Percentiles rank a stretch among this genome's conserved stretches.
These are phyloP conservation scores for Montipora foliosa DNA, from an alignment of 64 coral and sea anemone genomes.

Conservation along the genomic window DNA sequence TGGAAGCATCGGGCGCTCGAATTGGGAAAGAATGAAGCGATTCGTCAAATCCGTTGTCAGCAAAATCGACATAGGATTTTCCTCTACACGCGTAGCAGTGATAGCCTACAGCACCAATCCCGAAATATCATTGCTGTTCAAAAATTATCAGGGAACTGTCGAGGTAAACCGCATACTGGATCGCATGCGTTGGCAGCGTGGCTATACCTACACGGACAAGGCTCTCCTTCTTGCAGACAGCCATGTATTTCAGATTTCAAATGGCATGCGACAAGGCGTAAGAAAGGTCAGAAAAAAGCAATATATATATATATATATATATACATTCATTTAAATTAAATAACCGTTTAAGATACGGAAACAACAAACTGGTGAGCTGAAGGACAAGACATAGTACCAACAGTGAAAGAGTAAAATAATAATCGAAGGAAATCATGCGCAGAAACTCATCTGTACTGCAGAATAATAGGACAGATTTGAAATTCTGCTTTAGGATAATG, in stretches of 20 bases:
- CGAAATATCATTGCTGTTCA: slow-evolving; percentile 27
- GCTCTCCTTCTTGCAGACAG: slow-evolving; percentile 43
- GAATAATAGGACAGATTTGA: no score
- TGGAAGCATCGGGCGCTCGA: slow-evolving; percentile 46
- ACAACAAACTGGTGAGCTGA: no score
- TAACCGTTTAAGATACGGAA: no score
- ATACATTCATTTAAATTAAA: no score
- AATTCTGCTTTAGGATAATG: no score
- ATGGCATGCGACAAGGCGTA: slow-evolving; percentile 38
- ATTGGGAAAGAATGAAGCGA: slow-evolving; percentile 51
- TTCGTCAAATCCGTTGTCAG: slow-evolving; percentile 29
- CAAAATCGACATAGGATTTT: slow-evolving; percentile 31
- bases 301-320: no score
- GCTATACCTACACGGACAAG: slow-evolving; percentile 52
- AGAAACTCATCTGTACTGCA: no score
- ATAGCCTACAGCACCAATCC: slow-evolving; percentile 80
- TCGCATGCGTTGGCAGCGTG: slow-evolving; percentile 19
- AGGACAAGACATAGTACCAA: no score
- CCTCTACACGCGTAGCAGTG: slow-evolving; percentile 41
- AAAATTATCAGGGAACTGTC: slow-evolving; percentile 15
- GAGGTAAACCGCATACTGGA: slow-evolving; percentile 26
- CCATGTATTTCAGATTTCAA: slow-evolving; percentile 46
- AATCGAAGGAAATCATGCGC: no score
- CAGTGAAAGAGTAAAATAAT: no score
- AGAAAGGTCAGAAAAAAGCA: slow-evolving; percentile 23